A percentile compares a stretch with the other conserved stretches of the same genome.
These are phyloP conservation scores for Alfaro cultratus DNA, from an alignment of 2,797 vertebrate species.

Conservation along the genomic window DNA sequence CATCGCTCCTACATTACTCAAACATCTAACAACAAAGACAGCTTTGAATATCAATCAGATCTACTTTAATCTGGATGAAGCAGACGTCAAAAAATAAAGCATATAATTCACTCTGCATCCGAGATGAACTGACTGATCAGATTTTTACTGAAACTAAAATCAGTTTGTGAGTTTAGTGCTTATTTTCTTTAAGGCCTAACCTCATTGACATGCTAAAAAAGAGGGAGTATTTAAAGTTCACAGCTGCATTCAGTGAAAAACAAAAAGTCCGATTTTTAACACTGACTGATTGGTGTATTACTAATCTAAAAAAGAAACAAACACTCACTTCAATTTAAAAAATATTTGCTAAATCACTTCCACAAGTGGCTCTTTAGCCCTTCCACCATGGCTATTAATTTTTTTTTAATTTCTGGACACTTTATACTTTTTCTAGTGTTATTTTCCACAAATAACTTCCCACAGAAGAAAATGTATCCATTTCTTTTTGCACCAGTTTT, in stretches of 20 bases:
- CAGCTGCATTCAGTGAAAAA: background rate
- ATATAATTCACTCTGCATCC: background rate
- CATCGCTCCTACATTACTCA: too few relatives aligned
- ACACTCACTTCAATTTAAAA: background rate
- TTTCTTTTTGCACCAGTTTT: background rate
- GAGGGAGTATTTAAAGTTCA: background rate
- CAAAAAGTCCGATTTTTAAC: background rate
- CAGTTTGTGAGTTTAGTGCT: too few relatives aligned
- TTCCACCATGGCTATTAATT: background rate
- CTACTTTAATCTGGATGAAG: background rate
- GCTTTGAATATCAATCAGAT: background rate
- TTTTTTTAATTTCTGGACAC: too few relatives aligned
- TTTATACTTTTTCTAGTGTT: background rate
- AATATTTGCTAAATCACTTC: background rate
- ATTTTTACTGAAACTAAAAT: background rate
- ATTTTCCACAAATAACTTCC: background rate
- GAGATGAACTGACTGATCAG: background rate
- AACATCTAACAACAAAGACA: background rate
- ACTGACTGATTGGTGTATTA: background rate
- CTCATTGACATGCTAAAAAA: background rate
- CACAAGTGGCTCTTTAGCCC: background rate
- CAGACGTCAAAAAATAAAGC: too few relatives aligned
- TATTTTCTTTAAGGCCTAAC: background rate
- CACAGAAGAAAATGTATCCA: background rate
- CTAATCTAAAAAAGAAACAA: background rate